These are phyloP conservation scores for Malurus cyaneus DNA, from an alignment of 2,113 vertebrate species.

Conservation along the genomic window DNA sequence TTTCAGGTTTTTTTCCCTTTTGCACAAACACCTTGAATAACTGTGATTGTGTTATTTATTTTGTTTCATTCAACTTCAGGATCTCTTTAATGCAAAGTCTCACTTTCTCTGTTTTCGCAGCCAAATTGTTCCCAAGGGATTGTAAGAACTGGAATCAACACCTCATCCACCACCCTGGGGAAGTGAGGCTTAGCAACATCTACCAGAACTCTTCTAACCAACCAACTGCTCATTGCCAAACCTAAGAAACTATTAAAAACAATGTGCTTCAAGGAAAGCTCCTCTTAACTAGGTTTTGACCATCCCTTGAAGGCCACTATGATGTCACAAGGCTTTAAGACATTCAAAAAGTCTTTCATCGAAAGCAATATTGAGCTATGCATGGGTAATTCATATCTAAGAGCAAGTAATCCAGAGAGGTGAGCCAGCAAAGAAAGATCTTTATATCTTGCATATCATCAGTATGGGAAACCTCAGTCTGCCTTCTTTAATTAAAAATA, in stretches of 20 bases:
- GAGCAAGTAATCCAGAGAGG: not conserved
- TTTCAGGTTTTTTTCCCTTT: fast-evolving
- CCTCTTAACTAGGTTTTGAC: not conserved
- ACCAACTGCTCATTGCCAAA: not conserved
- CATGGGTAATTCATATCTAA: not conserved
- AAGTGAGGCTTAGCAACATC: not conserved
- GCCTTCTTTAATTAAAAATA: not conserved
- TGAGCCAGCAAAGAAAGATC: not conserved
- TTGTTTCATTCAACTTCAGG: not conserved
- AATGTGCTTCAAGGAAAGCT: not conserved
- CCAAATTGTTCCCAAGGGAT: not conserved
- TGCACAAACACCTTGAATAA: not conserved
- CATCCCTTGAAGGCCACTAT: not conserved
- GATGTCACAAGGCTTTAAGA: not conserved
- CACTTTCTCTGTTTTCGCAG: not conserved
- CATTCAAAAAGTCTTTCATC: not conserved
- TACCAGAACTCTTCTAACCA: not conserved
- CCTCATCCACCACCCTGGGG: not conserved
- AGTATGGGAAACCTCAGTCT: not conserved
- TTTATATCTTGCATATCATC: not conserved
- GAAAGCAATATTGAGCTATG: not conserved
- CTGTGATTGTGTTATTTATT: not conserved
- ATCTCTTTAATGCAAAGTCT: not conserved
- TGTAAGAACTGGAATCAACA: not conserved
- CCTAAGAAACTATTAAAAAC: not conserved